Evolutionary conservation across 2,797 vertebrate species (phyloP).

Genomic region (Sebastes umbrosus): DNA sequence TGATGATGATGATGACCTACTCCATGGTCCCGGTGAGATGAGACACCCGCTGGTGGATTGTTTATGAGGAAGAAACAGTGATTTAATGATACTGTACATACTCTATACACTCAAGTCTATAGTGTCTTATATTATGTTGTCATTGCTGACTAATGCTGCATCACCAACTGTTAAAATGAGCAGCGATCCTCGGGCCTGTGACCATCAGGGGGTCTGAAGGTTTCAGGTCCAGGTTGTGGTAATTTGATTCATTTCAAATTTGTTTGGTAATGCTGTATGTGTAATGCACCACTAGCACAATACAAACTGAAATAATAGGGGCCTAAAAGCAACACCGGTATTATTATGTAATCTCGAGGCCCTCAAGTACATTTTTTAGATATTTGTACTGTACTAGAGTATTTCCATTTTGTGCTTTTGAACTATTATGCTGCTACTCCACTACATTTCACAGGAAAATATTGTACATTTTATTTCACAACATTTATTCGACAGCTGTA

Average conservation of each 20-base stretch:
- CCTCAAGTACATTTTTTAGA: background rate
- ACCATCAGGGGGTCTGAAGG: background rate
- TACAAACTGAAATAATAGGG: background rate
- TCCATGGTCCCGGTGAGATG: slow-evolving; percentile 94
- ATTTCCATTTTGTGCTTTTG: background rate
- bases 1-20: slow-evolving; percentile 97
- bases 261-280: no score
- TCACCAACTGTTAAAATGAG: background rate
- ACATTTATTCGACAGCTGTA: background rate
- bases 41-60: background rate
- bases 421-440: background rate
- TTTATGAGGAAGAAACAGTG: background rate
- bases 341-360: background rate
- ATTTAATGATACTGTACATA: background rate
- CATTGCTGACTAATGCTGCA: background rate
- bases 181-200: background rate
- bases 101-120: background rate
- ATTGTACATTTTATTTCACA: background rate
- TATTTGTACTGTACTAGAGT: background rate
- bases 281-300: background rate
- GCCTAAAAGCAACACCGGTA: background rate
- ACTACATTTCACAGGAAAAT: background rate
- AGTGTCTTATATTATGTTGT: background rate
- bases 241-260: background rate
- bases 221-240: background rate